Conservation (phyloP, 2,888 invertebrate species). For the Syrista parreyssii region DNA sequence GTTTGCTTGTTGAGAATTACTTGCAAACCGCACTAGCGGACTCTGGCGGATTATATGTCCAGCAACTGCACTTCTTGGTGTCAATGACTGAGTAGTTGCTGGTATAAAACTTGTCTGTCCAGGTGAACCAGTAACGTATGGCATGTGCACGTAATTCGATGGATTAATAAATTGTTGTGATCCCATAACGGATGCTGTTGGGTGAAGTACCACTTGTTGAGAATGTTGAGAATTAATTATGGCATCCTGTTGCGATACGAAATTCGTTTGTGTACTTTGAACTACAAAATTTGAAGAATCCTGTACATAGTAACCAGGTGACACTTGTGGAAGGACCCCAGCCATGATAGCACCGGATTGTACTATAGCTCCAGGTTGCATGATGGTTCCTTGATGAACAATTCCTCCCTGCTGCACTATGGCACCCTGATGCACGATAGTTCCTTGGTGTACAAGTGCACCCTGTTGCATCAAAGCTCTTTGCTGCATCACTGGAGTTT, state of each 20-base stretch:
- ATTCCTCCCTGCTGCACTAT: slow-evolving; percentile 19
- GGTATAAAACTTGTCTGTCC: not conserved
- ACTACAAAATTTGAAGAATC: slow-evolving; percentile 39
- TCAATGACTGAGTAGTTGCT: not conserved
- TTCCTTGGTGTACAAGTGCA: not conserved
- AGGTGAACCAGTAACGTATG: slow-evolving; percentile 10
- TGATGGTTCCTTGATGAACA: not conserved
- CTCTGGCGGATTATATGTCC: not conserved
- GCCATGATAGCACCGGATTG: slow-evolving; percentile 25
- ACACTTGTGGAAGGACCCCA: slow-evolving; percentile 32
- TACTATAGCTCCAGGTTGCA: slow-evolving; percentile 10
- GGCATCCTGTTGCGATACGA: not conserved
- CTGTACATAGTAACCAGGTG: slow-evolving; percentile 48
- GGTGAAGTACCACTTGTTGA: not conserved
- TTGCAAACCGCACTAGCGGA: not conserved
- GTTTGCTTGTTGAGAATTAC: not conserved
- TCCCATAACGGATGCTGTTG: not conserved
- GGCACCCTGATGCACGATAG: not conserved
- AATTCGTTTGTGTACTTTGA: slow-evolving; percentile 31
- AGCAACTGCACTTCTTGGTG: not conserved
- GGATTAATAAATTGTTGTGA: slow-evolving; percentile 2
- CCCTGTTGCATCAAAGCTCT: not conserved
- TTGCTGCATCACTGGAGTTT: slow-evolving; percentile 18
- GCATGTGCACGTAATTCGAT: slow-evolving; percentile 15
- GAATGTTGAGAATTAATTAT: not conserved